Evolutionary conservation across 2,888 invertebrate genomes (phyloP), one percentile per base, ranked within the genome.

Genomic region (Drosophila putrida): DNA sequence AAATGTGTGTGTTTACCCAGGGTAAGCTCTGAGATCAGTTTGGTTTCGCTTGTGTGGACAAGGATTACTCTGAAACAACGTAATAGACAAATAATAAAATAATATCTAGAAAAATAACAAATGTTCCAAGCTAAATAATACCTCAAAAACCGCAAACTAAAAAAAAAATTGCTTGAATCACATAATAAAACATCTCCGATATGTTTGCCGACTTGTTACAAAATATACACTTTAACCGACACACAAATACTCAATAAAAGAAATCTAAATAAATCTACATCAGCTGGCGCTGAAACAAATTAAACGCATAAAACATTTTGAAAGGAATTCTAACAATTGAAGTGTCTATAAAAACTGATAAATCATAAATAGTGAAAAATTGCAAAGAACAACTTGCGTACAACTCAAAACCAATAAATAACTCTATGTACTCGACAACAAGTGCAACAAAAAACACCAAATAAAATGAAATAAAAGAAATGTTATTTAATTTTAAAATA

Each of bases 341-440:
- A 39, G 25, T 35, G 4, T 20, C 28, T 38, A 49, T 39, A 44
- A 43, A 9, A 60, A 59, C 15, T 38, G 6, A 70, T 79, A 75
- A 75, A 79, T 76, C 79, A 76, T 35, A 58, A 59, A 61, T 36
- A 20, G 13, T 28, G 31, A 41, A 58, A 44, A 49, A 55, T 36
- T 54, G 6, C 11, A 33, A 54, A 33, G 39, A 41, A 43, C 33
- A 15, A 20, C 33, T 20, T 20, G 4, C 25, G 8, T 5, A 11
- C 13, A 10, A 38, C 10, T 3, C 13, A 27, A 47, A 60, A 6
- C 0, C 13, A 31, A 49, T 49, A 64, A 60, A 68, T 55, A 57
- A 51, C 49, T 36, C 28, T 10, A 31, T 44, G 51, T 10, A 13
- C 35, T 13, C 5, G 10, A 27, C 11, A 41, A 62, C 5, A 58